Evolutionary conservation across 1,140 invertebrate species (phyloP), one percentile per base, ranked within the genome.

Genomic region (Platorchestia sp.): DNA sequence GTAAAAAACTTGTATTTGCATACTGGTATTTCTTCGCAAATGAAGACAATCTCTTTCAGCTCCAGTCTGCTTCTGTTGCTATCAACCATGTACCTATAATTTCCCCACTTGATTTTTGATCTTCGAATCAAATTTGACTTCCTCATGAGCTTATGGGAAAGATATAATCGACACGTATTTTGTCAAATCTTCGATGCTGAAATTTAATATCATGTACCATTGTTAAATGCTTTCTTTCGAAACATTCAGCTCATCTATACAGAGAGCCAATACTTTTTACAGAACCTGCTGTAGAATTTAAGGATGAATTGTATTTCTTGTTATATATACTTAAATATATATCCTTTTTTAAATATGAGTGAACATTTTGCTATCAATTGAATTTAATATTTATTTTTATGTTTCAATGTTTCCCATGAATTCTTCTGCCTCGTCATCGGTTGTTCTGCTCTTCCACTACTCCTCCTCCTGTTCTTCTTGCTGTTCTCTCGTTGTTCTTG

Each of bases 381-480:
- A 43, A 90, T 41, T 90, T 43, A 43, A 90, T 42, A 41, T 90
- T n/a, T 40, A n/a, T 87, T 44, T 90, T 90, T 42, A 42, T 75
- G 14, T 90, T 90, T 75, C 27, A 75, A 75, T 75, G 59, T 75
- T 75, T 75, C 44, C 41, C 87, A 90, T 36, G 27, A 90, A 90
- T 43, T 93, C 91, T 45, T 44, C 43, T 93, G 91, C 91, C 91
- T 93, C 91, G 91, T 5, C 91, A 93, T 45, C 91, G 91, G 91
- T 93, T 93, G 91, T 93, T 93, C 91, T 93, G 43, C 91, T 47
- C 43, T 93, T 45, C 91, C 47, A 90, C 87, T 27, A 93, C 91
- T 93, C 10, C 91, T 93, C 10, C 91, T 93, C 44, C 91, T 93
- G 87, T 89, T 93, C 91, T 93, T 44, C 91, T 93, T 93, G 43